A percentile compares a stretch with the other conserved stretches of the same genome.
phyloP scores from a whole-genome alignment of 2,113 vertebrate species.

The Tyto alba region DNA sequence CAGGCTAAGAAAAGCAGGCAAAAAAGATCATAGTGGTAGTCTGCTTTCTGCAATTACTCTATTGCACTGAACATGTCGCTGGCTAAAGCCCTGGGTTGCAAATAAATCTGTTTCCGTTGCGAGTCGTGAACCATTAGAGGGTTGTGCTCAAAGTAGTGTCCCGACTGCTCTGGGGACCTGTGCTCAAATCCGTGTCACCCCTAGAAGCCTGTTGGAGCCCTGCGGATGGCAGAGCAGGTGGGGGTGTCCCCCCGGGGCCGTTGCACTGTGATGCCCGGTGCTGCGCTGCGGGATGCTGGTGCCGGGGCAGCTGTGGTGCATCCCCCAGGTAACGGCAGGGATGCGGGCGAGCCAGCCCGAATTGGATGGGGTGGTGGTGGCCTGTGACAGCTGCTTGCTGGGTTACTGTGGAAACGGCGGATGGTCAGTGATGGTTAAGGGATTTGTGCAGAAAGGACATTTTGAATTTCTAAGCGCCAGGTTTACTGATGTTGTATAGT shows the following conservation, averaged over 20 bases:
- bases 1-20: conserved; percentile 10
- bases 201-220: not conserved
- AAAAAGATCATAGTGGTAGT: not conserved
- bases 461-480: not conserved
- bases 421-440: not conserved
- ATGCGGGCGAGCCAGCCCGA: not conserved
- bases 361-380: fast-evolving
- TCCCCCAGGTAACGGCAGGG: not conserved
- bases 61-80: not conserved
- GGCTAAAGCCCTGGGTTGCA: not conserved
- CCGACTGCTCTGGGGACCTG: not conserved
- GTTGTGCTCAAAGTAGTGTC: not conserved
- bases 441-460: not conserved
- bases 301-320: not conserved
- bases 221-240: not conserved
- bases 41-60: not conserved
- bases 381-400: not conserved
- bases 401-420: not conserved
- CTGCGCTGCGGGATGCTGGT: not conserved
- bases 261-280: not conserved
- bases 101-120: not conserved
- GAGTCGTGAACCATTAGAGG: not conserved
- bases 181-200: fast-evolving
- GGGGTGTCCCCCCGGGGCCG: not conserved
- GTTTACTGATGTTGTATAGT: not conserved